Percentiles rank a stretch among this genome's conserved stretches.
These are phyloP conservation scores for Pseudomyrmex gracilis DNA, from an alignment of 1,140 invertebrate species.

Conservation along the genomic window DNA sequence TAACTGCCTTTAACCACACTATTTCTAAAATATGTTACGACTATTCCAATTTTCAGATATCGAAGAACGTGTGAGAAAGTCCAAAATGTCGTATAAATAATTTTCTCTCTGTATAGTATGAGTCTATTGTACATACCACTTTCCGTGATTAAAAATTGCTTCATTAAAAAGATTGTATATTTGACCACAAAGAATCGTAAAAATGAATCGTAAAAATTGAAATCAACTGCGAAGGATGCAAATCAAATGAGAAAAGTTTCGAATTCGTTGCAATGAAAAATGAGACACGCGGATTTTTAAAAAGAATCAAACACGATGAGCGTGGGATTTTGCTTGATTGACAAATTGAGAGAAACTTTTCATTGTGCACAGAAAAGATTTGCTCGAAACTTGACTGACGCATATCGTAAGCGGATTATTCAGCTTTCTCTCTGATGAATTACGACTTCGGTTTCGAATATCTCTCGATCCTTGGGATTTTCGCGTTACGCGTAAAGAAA, in stretches of 20 bases:
- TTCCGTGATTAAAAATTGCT: conserved; percentile 2
- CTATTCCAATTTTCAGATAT: background rate
- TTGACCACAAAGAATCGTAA: no score
- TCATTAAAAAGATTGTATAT: background rate
- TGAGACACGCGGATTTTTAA: conserved; percentile 52
- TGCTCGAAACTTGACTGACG: conserved; percentile 50
- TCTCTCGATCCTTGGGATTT: conserved; percentile 21
- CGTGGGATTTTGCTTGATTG: background rate
- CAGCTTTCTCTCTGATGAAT: conserved; percentile 67
- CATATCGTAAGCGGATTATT: conserved; percentile 55
- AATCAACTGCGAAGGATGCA: conserved; percentile 11
- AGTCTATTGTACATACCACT: background rate
- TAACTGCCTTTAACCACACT: no score
- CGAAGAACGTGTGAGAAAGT: background rate
- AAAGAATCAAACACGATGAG: background rate
- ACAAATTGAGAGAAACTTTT: conserved; percentile 55
- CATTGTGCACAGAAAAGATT: conserved; percentile 1
- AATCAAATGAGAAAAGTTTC: conserved; percentile 20
- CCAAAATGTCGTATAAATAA: no score
- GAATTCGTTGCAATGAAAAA: background rate
- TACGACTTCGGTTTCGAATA: conserved; percentile 58
- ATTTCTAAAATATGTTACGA: background rate
- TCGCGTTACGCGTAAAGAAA: background rate
- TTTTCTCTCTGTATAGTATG: no score
- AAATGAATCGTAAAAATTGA: conserved; percentile 8